Conservation (phyloP, 2,888 invertebrate genomes). For the Phorcus lineatus region DNA sequence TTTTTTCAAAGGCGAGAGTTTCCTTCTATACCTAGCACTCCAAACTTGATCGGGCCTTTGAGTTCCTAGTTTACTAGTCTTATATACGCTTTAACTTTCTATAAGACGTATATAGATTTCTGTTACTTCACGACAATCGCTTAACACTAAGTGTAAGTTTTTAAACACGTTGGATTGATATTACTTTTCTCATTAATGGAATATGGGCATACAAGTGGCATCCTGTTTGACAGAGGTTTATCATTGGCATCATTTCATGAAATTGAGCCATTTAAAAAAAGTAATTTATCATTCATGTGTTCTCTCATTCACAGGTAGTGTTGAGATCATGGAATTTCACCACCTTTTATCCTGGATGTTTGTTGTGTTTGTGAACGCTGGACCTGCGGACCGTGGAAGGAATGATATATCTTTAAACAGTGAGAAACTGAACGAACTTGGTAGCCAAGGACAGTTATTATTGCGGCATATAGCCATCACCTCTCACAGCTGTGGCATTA, state of each 20-base stretch:
- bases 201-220: too few species aligned
- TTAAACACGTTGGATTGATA: too few species aligned
- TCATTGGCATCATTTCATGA: background rate
- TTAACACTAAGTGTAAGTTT: too few species aligned
- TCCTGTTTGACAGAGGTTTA: too few species aligned
- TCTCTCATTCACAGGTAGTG: background rate
- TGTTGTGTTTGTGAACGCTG: slow-evolving; percentile 5
- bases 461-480: slow-evolving; percentile 58
- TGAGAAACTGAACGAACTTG: slow-evolving; percentile 41
- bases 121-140: too few species aligned
- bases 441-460: slow-evolving; percentile 46
- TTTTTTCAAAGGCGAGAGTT: slow-evolving; percentile 13
- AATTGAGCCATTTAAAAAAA: background rate
- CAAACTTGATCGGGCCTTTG: background rate
- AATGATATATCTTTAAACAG: slow-evolving; percentile 43
- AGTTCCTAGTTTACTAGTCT: background rate
- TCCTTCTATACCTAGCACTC: background rate
- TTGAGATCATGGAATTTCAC: background rate
- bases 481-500: slow-evolving; percentile 65
- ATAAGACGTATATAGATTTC: background rate
- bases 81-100: background rate
- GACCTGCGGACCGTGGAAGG: slow-evolving; percentile 5
- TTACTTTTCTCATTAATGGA: too few species aligned
- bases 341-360: slow-evolving; percentile 5
- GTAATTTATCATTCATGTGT: background rate